Base-by-base conservation (phyloP, 2,113 vertebrate species). In the Junco hyemalis region DNA sequence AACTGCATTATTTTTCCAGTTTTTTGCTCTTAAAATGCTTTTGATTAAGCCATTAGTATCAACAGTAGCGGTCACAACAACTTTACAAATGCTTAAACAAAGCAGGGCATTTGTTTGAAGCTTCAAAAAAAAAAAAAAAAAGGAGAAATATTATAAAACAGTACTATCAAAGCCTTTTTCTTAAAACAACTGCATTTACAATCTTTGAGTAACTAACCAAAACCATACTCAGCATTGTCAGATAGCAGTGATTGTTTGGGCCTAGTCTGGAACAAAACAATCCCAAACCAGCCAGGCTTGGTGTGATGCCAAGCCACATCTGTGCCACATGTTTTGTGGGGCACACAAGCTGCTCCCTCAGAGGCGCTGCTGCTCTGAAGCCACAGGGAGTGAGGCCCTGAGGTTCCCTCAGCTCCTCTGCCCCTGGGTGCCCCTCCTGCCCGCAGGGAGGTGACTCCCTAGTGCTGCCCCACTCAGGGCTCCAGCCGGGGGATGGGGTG, bases 241-340 rank as follows among this genome's bases (percentile, higher is more conserved):
- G 63, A 45, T 19, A 60, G 23, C 2, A 48, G 19, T 1, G 14
- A 57, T 28, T 14, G 24, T n/a, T 50, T 40, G 53, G 26, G 60
- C 9, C 5, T 25, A 53, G 22, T 14, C 36, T 76, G 63, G 38
- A 65, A 65, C 22, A 65, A 35, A n/a, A 45, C 45, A 33, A 35
- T n/a, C 45, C 40, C 48, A 47, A 63, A 53, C 16, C 53, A 63
- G 8, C 1, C 6, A 24, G 48, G 20, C 14, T 86, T 21, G 11
- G 38, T n/a, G 21, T 36, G 88, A 54, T 66, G 53, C 57, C 70
- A 47, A 38, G 20, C 15, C 36, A 26, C 56, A 20, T 66, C 19
- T 44, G 9, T 8, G 24, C 33, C 59, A 12, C 4, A 1, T 16
- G 35, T 9, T 22, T 24, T 0, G 0, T 1, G 2, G 26, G 19